Base-by-base conservation (phyloP, 2,888 invertebrate genomes). In the Agrochola lychnidis region DNA sequence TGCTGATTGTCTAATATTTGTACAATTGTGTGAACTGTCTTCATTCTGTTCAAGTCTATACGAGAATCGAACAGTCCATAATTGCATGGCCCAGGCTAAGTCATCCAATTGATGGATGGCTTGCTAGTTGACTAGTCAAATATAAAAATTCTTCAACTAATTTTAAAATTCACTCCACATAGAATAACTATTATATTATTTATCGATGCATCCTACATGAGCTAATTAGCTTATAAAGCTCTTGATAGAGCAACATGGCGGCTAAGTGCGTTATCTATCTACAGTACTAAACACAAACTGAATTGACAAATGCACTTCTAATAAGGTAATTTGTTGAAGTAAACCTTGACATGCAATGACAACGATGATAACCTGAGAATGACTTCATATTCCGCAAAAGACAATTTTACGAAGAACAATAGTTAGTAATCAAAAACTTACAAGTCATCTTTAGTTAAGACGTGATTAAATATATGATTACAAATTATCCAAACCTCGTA, bases 291-390 rank as follows among this genome's bases (percentile, higher is more conserved):
- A 57, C 45, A 74, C 36, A 7, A 57, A 36, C 51, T 45, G 16
- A 64, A 63, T 72, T 7, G 40, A 57, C 66, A 79, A 83, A 73
- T 81, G 73, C 68, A 74, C 45, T 79, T 79, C 40, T 69, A 81
- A 70, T 66, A 30, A 79, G 57, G 74, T 62, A 62, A 57, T 70
- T 70, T 67, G 53, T 45, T 30, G 57, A 30, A 57, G 1, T 19
- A 56, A n/a, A 67, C 80, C 69, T 83, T 79, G 81, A 62, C 51
- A 83, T 42, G 63, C 22, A 53, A 67, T 48, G 42, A 66, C 36
- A 78, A 59, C n/a, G 19, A 62, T 53, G 66, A 67, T 79, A 25
- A 83, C 45, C 56, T 59, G 14, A 48, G 57, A 69, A 70, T 59
- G 53, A 76, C 53, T 25, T 70, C 64, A 63, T 76, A 48, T 1